Percentiles rank a stretch among this genome's conserved stretches.
phyloP scores from a whole-genome alignment of 2,797 vertebrate genomes.

The Philypnodon macrostomus region DNA sequence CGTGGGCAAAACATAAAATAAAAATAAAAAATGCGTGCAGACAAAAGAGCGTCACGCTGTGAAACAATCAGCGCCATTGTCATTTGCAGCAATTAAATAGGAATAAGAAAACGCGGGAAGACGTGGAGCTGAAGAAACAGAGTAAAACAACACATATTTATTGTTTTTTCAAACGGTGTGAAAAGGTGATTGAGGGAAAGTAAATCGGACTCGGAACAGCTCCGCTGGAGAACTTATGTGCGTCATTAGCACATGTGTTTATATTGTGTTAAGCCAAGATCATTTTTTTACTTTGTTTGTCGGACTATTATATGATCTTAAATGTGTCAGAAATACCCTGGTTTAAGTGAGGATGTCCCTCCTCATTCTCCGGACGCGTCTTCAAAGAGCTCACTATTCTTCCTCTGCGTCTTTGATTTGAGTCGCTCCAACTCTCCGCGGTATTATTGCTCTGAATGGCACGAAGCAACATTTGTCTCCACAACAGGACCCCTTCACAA shows the following conservation, averaged over 20 bases:
- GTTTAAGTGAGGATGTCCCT: constrained; percentile 29
- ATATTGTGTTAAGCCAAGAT: not conserved
- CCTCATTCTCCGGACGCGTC: constrained; percentile 21
- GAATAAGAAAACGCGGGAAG: constrained; percentile 18
- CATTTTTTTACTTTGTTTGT: not conserved
- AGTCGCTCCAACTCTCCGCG: constrained; percentile 14
- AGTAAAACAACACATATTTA: constrained; percentile 15
- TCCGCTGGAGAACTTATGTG: not conserved
- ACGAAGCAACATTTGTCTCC: constrained; percentile 33
- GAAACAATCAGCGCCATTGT: constrained; percentile 56
- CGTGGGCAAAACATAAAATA: constrained; percentile 20
- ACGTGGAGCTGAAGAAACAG: constrained; percentile 4
- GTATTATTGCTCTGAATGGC: constrained; percentile 37
- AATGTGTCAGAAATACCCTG: constrained; percentile 25
- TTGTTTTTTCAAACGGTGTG: constrained; percentile 10
- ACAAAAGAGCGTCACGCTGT: constrained; percentile 51
- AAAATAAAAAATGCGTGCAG: constrained; percentile 32
- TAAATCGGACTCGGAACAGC: not conserved
- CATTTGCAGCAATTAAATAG: constrained; percentile 50
- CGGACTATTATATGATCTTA: not conserved
- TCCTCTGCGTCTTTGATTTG: constrained; percentile 32
- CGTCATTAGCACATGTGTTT: constrained; percentile 2
- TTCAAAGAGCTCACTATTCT: constrained; percentile 19
- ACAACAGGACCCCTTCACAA: constrained; percentile 23
- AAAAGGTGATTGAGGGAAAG: not conserved